These are phyloP conservation scores for Scaptomyza caliginosa DNA, from an alignment of 2,888 invertebrate genomes.

Conservation along the genomic window DNA sequence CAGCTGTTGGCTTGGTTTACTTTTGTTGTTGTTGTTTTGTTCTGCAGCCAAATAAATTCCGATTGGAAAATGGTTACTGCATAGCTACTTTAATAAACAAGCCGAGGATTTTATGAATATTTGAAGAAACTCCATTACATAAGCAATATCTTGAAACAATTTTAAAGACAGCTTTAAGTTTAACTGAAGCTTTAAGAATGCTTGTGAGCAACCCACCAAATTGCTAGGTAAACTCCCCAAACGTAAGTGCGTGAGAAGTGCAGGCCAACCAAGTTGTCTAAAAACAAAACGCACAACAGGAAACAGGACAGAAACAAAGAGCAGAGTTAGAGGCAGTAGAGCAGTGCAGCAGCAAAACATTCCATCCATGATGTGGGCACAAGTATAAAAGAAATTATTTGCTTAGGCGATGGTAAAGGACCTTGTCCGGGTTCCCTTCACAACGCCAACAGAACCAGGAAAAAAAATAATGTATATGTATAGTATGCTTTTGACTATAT, in stretches of 20 bases:
- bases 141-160: background rate
- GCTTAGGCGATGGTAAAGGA: slow-evolving; percentile 73
- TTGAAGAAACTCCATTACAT: background rate
- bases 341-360: slow-evolving; percentile 23
- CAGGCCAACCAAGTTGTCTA: slow-evolving; percentile 63
- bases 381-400: slow-evolving; percentile 73
- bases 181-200: slow-evolving; percentile 22
- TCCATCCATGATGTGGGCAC: slow-evolving; percentile 23
- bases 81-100: too few species aligned
- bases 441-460: slow-evolving; percentile 26
- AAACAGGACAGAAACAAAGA: slow-evolving; percentile 33
- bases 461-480: slow-evolving; percentile 21
- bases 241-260: slow-evolving; percentile 66
- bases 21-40: too few species aligned
- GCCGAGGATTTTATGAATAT: too few species aligned
- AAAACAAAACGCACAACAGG: slow-evolving; percentile 68
- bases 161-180: background rate
- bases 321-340: background rate
- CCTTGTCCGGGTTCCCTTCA: slow-evolving; percentile 58
- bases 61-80: too few species aligned
- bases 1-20: too few species aligned
- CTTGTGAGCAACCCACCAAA: slow-evolving; percentile 17
- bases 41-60: too few species aligned
- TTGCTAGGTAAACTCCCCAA: slow-evolving; percentile 62
- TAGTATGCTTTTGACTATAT: slow-evolving; percentile 36